Evolutionary conservation across 2,888 invertebrate species (phyloP).

Genomic region (Aricia artaxerxes): DNA sequence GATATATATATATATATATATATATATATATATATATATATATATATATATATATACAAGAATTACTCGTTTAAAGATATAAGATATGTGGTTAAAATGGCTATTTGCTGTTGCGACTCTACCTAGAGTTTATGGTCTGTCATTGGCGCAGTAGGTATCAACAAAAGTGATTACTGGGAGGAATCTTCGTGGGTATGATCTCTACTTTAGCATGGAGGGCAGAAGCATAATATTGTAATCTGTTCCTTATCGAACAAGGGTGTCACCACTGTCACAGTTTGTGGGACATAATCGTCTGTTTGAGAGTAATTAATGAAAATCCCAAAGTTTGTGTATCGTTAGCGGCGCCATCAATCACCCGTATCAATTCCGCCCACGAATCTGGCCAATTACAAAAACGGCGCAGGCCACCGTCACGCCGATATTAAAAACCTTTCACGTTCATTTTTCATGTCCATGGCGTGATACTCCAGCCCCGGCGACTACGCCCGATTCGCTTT

Average conservation of each 20-base stretch:
- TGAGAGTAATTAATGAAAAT: constrained; percentile 28
- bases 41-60: too few species aligned
- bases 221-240: not conserved
- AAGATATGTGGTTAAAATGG: too few species aligned
- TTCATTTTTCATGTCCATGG: constrained; percentile 36
- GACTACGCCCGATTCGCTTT: not conserved
- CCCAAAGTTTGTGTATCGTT: constrained; percentile 47
- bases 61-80: too few species aligned
- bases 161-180: too few species aligned
- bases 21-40: too few species aligned
- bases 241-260: not conserved
- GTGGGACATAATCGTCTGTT: not conserved
- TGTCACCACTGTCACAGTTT: not conserved
- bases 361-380: constrained; percentile 68
- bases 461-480: not conserved
- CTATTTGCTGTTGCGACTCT: too few species aligned
- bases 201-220: too few species aligned
- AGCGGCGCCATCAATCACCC: constrained; percentile 68
- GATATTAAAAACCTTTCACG: constrained; percentile 51
- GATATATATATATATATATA: too few species aligned
- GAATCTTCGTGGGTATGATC: too few species aligned
- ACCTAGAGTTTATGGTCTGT: too few species aligned
- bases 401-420: constrained; percentile 54
- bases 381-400: constrained; percentile 67
- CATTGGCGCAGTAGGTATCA: too few species aligned